Evolutionary conservation across 2,113 vertebrate genomes (phyloP), one percentile per base, ranked within the genome.

Genomic region (Pterocles orientalis): DNA sequence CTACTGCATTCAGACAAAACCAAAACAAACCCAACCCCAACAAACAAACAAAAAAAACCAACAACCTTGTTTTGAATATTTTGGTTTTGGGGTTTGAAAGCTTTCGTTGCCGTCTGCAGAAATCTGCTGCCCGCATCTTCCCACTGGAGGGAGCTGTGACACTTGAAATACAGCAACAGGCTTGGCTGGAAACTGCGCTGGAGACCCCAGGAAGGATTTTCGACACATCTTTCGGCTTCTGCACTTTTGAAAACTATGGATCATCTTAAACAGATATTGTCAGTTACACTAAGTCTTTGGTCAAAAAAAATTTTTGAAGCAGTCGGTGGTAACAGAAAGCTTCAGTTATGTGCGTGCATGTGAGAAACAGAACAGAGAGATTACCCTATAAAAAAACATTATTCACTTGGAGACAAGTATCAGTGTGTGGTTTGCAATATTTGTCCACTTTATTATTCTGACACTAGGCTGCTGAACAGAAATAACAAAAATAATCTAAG

Each of bases 121-220:
- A 83, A 34, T 28, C 51, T 4, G 4, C 65, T 51, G 24, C 18
- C 33, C 6, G 7, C 23, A 18, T 65, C 41, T 72, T 56, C 60
- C 97, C 97, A 87, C 95, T 88, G 91, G 97, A 97, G 96, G 97
- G 97, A 81, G 94, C 89, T 86, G 34, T 57, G 69, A 87, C 84
- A 98, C 79, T 26, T 95, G 66, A 90, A 97, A 97, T 94, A 31
- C 41, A 21, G 31, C 39, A 54, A 24, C 36, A 61, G n/a, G n/a
- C 28, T 28, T 6, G 13, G 8, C 39, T 65, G 70, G n/a, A 86
- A 91, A 83, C 33, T 50, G 69, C 62, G 48, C 60, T 5, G 34
- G 12, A 36, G 41, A 9, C 1, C 31, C 17, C 41, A 18, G 19
- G 36, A 57, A 86, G 43, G 31, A 33, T 80, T 82, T 89, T 51